A percentile compares a stretch with the other conserved stretches of the same genome.
These are phyloP conservation scores for Lasioglossum marginatum DNA, from an alignment of 2,888 invertebrate genomes.

Conservation along the genomic window DNA sequence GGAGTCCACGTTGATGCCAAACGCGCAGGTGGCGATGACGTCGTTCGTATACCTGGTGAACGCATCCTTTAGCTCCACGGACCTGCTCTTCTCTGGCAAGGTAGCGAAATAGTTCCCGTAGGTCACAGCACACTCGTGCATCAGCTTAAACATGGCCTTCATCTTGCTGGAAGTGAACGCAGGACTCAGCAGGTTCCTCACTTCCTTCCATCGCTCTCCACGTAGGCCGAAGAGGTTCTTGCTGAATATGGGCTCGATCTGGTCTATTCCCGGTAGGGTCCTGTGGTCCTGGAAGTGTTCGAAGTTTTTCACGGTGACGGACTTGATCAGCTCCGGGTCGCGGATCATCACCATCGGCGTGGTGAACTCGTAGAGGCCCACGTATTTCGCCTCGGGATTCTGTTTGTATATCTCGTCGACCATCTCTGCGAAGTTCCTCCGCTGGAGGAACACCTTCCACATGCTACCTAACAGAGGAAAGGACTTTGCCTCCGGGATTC, in stretches of 20 bases:
- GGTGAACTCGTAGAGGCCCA: slow-evolving; percentile 66
- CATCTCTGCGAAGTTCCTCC: not conserved
- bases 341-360: slow-evolving; percentile 73
- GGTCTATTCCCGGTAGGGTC: slow-evolving; percentile 36
- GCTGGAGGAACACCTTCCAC: not conserved
- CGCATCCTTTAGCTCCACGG: slow-evolving; percentile 78
- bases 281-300: slow-evolving; percentile 72
- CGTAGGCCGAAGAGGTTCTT: slow-evolving; percentile 67
- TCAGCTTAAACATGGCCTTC: slow-evolving; percentile 84
- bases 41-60: slow-evolving; percentile 77
- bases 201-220: slow-evolving; percentile 85
- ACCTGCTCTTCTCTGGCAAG: slow-evolving; percentile 23
- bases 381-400: not conserved
- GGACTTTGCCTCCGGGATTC: not conserved
- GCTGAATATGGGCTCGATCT: slow-evolving; percentile 63
- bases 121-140: slow-evolving; percentile 66
- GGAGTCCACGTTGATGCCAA: slow-evolving; percentile 77
- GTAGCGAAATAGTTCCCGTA: slow-evolving; percentile 57
- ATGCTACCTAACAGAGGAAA: not conserved
- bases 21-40: slow-evolving; percentile 78
- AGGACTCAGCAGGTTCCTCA: slow-evolving; percentile 86
- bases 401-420: not conserved
- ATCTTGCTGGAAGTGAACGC: slow-evolving; percentile 87
- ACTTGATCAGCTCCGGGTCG: slow-evolving; percentile 77
- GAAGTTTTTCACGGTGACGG: slow-evolving; percentile 70